Base-by-base conservation (phyloP, 2,797 vertebrate genomes). In the Thripadectes ignobilis region DNA sequence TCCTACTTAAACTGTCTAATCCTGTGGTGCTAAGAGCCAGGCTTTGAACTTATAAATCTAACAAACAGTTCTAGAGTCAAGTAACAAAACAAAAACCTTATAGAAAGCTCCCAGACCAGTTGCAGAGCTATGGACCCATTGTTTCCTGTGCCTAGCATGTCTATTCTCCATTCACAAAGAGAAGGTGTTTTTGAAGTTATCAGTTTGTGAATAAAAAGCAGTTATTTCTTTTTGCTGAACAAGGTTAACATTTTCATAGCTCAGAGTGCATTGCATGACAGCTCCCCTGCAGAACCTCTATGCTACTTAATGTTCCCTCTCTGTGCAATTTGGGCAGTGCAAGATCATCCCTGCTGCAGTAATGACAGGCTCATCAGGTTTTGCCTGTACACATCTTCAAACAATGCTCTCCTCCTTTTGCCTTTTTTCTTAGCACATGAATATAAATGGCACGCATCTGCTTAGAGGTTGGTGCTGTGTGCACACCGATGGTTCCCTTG, bases 1-100 rank as follows among this genome's bases (percentile, higher is more conserved):
- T 97, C 95, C 96, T 97, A 94, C 95, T 97, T 95, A 90, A 90
- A 90, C 81, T 85, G 88, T 90, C 88, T 90, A 90, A 90, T 90
- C 81, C 88, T 55, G 74, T 79, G 67, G 67, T 67, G 74, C 74
- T 61, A 91, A 94, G 63, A 94, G 65, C 73, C 79, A 80, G 59
- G 85, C 92, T 97, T 96, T 96, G 88, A 88, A 95, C 88, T 85
- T 69, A 54, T 19, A 96, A 97, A 93, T 93, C 79, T 92, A 95
- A 93, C 89, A 96, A 96, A 93, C n/a, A 88, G 81, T 92, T 95
- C 76, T 59, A 82, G 91, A 97, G 92, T 95, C 95, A 96, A 96
- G 62, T 79, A 87, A 94, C 66, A 69, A 86, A 92, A 87, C 84
- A 92, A 91, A 93, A 95, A 82, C 71, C 34, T 52, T 71, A 83